Evolutionary conservation across 2,888 invertebrate species (phyloP), one percentile per base, ranked within the genome.

Genomic region (Mythimna pallens): DNA sequence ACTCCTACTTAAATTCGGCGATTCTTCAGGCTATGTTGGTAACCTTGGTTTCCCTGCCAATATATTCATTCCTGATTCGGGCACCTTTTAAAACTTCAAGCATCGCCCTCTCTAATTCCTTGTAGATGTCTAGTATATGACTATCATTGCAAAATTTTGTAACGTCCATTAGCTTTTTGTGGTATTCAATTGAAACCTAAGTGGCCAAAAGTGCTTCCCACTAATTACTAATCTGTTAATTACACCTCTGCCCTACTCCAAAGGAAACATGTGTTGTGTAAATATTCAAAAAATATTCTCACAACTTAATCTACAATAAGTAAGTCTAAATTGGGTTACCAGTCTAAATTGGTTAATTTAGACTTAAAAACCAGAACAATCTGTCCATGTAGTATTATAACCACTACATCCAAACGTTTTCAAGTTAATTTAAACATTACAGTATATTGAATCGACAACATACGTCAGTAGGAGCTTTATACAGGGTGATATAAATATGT

Each of bases 401-500:
- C 25, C 65, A 62, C 40, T 47, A 61, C 17, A 30, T 12, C 30
- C 9, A 40, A 73, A 73, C 43, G 30, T 65, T 43, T 40, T 52
- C 62, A 61, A 70, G 67, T 76, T 83, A 83, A 78, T 84, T 86
- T 72, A 81, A 84, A 87, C 82, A 70, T 83, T 78, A 74, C 70
- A 78, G 82, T 77, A 73, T 82, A 85, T 86, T 84, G 81, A 83
- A 85, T 86, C 77, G 87, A 83, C 85, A 86, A 84, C 83, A 85
- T 83, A 85, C 78, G 84, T 82, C 89, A 88, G 87, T 87, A 80
- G 74, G 76, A 81, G 84, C 84, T 88, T 87, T 88, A 88, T 85
- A 87, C 83, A 83, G 82, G 78, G 78, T 88, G 88, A 91, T 92
- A 93, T 91, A 93, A 93, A 92, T 92, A 92, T 92, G 91, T 90